These are phyloP conservation scores for Oscheius sp. DNA, from an alignment of 1,140 invertebrate genomes.

Conservation along the genomic window DNA sequence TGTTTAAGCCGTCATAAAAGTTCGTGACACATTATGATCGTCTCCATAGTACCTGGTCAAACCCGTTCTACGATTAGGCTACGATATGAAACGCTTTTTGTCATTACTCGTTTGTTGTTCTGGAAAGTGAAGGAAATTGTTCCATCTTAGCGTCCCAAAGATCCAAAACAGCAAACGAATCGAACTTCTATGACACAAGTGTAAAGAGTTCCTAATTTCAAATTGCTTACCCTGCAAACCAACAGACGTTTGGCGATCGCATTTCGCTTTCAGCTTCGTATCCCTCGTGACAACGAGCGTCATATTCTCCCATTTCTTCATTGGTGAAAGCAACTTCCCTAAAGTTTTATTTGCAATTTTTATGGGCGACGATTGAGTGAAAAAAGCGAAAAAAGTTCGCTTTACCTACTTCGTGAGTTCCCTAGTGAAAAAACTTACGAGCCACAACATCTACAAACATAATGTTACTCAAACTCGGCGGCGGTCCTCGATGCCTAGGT, in stretches of 20 bases:
- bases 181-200: constrained; percentile 53
- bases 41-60: constrained; percentile 55
- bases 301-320: constrained; percentile 71
- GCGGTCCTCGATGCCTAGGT: too few species aligned
- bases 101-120: constrained; percentile 66
- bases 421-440: too few species aligned
- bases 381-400: too few species aligned
- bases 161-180: constrained; percentile 82
- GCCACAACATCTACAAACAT: too few species aligned
- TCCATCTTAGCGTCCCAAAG: constrained; percentile 69
- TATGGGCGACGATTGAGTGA: too few species aligned
- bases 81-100: background rate
- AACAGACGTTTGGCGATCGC: constrained; percentile 88
- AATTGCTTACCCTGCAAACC: constrained; percentile 71
- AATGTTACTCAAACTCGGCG: too few species aligned
- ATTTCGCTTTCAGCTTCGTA: constrained; percentile 79
- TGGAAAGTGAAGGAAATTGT: constrained; percentile 91
- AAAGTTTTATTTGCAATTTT: too few species aligned
- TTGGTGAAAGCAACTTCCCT: constrained; percentile 65
- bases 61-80: constrained; percentile 39
- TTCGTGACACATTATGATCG: constrained; percentile 77
- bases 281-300: constrained; percentile 92
- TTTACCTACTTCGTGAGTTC: too few species aligned
- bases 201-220: background rate
- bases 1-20: constrained; percentile 86